These are phyloP conservation scores for Phymastichus coffea DNA, from an alignment of 1,140 invertebrate species.

Conservation along the genomic window DNA sequence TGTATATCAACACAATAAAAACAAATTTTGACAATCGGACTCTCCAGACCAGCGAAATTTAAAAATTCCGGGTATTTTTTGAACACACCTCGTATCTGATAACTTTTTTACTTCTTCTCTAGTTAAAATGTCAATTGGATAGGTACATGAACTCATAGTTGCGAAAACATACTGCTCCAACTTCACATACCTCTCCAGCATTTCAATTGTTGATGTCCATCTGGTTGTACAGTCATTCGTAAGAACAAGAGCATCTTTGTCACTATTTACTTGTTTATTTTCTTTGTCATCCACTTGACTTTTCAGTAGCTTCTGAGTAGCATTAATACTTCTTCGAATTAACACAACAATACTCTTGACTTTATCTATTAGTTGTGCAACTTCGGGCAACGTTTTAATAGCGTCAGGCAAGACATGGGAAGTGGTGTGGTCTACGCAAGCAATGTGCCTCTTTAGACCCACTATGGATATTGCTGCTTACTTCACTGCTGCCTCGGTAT, in stretches of 20 bases:
- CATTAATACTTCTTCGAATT: neutral
- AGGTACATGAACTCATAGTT: neutral
- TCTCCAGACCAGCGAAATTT: no score
- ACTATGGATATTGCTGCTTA: neutral
- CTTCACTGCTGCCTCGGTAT: neutral
- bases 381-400: neutral
- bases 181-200: neutral
- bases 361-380: neutral
- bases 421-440: neutral
- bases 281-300: neutral
- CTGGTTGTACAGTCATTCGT: neutral
- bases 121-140: neutral
- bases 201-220: neutral
- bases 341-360: neutral
- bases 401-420: neutral
- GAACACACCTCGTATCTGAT: no score
- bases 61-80: no score
- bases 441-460: neutral
- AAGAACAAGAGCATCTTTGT: neutral
- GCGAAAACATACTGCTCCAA: neutral
- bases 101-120: neutral
- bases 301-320: neutral
- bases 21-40: no score
- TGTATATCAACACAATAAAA: no score
- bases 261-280: neutral